phyloP scores from a whole-genome alignment of 2,113 vertebrate genomes.

The Pterocles gutturalis region DNA sequence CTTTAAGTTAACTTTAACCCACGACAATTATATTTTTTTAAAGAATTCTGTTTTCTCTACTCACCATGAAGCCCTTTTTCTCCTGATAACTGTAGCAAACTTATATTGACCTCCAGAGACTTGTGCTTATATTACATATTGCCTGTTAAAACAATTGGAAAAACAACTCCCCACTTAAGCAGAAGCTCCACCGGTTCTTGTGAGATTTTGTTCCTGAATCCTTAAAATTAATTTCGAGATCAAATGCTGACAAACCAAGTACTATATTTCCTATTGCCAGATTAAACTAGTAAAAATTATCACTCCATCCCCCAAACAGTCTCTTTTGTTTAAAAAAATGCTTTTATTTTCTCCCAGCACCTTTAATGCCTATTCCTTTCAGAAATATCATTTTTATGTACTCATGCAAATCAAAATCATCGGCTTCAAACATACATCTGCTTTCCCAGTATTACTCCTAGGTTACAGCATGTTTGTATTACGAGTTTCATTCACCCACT shows the following conservation, averaged over 20 bases:
- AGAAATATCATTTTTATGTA: neutral
- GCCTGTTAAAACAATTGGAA: neutral
- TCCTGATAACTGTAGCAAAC: slow-evolving; percentile 16
- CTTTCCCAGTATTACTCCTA: neutral
- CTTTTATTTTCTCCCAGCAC: neutral
- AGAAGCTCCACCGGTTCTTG: neutral
- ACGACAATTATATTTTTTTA: too few species aligned
- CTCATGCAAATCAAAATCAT: neutral
- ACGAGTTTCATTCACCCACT: neutral
- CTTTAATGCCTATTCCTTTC: slow-evolving; percentile 11
- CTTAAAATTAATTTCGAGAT: neutral
- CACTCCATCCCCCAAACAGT: neutral
- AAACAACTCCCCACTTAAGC: neutral
- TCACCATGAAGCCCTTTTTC: neutral
- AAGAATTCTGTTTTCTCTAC: neutral
- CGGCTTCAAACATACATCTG: neutral
- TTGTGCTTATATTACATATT: neutral
- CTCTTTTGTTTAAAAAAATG: neutral
- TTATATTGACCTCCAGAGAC: slow-evolving; percentile 15
- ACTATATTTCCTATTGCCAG: neutral
- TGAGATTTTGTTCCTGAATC: neutral
- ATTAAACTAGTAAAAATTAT: neutral
- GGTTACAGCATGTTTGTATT: neutral
- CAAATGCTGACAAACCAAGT: neutral
- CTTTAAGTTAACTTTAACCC: too few species aligned